Percentiles rank a stretch among this genome's conserved stretches.
These are phyloP conservation scores for Protodeltote pygarga DNA, from an alignment of 2,888 invertebrate species.

Conservation along the genomic window DNA sequence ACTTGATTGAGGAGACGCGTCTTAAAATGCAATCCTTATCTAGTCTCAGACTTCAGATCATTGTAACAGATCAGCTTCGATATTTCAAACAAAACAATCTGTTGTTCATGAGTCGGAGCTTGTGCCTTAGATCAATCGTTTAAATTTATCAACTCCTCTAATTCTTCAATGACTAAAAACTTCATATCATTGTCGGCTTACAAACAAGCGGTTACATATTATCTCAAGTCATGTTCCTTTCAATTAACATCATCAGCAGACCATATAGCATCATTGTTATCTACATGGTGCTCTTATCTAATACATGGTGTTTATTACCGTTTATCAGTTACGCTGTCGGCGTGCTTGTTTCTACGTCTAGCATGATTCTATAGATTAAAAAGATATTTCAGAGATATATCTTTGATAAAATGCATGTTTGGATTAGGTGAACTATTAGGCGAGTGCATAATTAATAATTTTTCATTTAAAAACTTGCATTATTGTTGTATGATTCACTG, in stretches of 20 bases:
- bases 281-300: conserved; percentile 4
- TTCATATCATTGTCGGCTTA: conserved; percentile 12
- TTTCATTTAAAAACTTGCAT: too few relatives aligned
- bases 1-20: too few relatives aligned
- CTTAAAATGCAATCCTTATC: too few relatives aligned
- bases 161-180: conserved; percentile 10
- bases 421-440: too few relatives aligned
- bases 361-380: conserved; percentile 13
- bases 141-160: conserved; percentile 6
- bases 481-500: too few relatives aligned
- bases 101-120: too few relatives aligned
- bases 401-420: too few relatives aligned
- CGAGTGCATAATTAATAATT: too few relatives aligned
- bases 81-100: background rate
- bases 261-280: conserved; percentile 16
- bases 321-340: conserved; percentile 10
- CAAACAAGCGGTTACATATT: conserved; percentile 5
- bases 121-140: too few relatives aligned
- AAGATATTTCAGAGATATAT: conserved; percentile 1
- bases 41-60: too few relatives aligned
- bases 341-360: background rate
- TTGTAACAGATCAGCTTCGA: too few relatives aligned
- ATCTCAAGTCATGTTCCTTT: conserved; percentile 19
- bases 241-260: conserved; percentile 25
- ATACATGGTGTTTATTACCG: conserved; percentile 13